Conservation (phyloP, 1,140 invertebrate genomes). For the Zaprionus vittiger region DNA sequence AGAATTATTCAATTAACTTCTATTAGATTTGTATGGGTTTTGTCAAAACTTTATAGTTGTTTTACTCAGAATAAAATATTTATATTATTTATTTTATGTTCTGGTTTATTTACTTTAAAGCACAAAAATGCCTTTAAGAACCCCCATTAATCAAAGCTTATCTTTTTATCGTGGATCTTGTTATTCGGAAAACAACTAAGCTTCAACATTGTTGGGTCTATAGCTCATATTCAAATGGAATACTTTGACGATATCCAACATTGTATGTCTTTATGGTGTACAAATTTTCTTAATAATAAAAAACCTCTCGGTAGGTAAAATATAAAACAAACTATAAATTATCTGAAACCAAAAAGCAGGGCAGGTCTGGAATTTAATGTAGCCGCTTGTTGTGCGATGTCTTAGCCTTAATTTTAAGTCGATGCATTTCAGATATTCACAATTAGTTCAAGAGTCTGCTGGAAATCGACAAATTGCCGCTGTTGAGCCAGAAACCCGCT, state of each 20-base stretch:
- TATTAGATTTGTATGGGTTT: neutral
- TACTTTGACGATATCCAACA: neutral
- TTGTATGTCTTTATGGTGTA: neutral
- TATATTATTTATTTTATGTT: neutral
- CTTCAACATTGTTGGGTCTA: slow-evolving; percentile 37
- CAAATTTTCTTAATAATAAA: neutral
- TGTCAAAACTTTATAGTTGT: no score
- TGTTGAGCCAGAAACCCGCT: slow-evolving; percentile 20
- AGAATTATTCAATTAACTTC: no score
- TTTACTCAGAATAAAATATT: neutral
- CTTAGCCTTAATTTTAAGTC: slow-evolving; percentile 30
- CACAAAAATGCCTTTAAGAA: slow-evolving; percentile 26
- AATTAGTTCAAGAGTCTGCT: slow-evolving; percentile 51
- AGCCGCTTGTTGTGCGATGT: neutral
- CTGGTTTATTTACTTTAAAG: slow-evolving; percentile 10
- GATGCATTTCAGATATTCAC: slow-evolving; percentile 42
- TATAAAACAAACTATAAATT: neutral
- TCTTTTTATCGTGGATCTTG: slow-evolving; percentile 60
- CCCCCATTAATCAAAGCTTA: slow-evolving; percentile 56
- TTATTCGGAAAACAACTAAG: slow-evolving; percentile 28
- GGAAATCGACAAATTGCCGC: slow-evolving; percentile 65
- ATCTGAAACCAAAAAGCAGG: neutral
- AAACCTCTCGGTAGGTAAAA: neutral
- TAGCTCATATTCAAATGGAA: neutral
- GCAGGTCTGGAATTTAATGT: neutral